Base-by-base conservation (phyloP, 2,888 invertebrate species). In the Pammene fasciana region DNA sequence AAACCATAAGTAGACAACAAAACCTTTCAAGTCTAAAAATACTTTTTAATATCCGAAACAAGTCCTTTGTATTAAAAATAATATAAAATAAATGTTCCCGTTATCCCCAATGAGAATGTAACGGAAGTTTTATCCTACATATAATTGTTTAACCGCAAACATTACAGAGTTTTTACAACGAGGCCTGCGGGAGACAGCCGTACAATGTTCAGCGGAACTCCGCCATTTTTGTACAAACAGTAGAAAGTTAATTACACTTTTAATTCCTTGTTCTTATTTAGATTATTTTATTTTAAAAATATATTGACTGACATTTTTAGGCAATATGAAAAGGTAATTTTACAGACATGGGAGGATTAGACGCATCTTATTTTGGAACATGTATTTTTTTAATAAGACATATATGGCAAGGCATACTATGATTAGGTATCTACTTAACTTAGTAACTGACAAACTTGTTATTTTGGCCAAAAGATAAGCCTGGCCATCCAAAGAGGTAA, bases 141-240 rank as follows among this genome's bases (percentile, higher is more conserved):
- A 41, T 68, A 68, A 68, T 68, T 68, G 50, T 68, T 64, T 34
- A 43, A 11, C 34, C 16, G 10, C 55, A 48, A 48, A 45, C 46
- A 48, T 62, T 62, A 54, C 59, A 43, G 60, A 61, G n/a, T 68
- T 68, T 68, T 62, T 68, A 7, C 57, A 38, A 5, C 26, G 26
- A 26, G 4, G 62, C 36, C 68, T 68, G 68, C 57, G 52, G 50
- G 16, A 43, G 68, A 68, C 68, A 64, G 68, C 26, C 34, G 34
- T 18, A 14, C 50, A 14, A 48, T 46, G 48, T 62, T 62, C 41
- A 45, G 45, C 14, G 9, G 26, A 55, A 14, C 46, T 48, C 45
- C 26, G 46, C 46, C 48, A 48, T 46, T 60, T 26, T 46, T 60
- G 6, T 54, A 13, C 46, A 5, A 36, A 46, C 36, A 5, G 36